A percentile compares a stretch with the other conserved stretches of the same genome.
Conservation (phyloP, 2,888 invertebrate species). For the Apomyelois bistriatella region DNA sequence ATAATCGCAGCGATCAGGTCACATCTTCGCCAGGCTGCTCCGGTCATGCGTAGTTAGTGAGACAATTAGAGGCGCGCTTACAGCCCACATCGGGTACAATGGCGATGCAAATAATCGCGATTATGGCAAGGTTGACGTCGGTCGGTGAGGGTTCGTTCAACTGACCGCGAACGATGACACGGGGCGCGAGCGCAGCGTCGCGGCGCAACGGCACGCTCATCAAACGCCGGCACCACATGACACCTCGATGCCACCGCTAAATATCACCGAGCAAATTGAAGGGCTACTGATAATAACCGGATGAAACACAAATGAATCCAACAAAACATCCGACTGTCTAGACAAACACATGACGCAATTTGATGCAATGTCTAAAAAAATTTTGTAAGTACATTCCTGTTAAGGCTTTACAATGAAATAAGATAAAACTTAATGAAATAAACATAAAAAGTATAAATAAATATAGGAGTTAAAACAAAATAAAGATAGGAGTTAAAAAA, state of each 20-base stretch:
- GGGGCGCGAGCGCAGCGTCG: conserved; percentile 65
- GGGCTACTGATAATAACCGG: not conserved
- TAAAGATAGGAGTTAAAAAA: not conserved
- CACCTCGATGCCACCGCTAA: not conserved
- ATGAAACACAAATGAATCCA: not conserved
- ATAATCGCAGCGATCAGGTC: conserved; percentile 5
- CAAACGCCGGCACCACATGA: conserved; percentile 26
- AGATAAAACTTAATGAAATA: not conserved
- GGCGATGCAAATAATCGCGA: conserved; percentile 77
- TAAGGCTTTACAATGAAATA: too few species aligned
- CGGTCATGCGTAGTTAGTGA: conserved; percentile 26
- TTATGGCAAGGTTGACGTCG: conserved; percentile 79
- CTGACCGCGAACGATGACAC: conserved; percentile 79
- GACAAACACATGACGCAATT: conserved; percentile 11
- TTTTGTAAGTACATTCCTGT: too few species aligned
- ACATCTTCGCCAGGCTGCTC: not conserved
- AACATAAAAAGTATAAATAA: too few species aligned
- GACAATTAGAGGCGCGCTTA: conserved; percentile 58
- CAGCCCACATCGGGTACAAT: conserved; percentile 61
- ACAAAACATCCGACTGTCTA: conserved; percentile 6
- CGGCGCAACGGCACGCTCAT: conserved; percentile 45
- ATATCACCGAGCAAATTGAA: not conserved
- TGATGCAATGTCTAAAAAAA: not conserved
- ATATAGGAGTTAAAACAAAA: not conserved
- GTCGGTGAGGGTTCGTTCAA: conserved; percentile 76